Conservation (phyloP, 2,113 vertebrate genomes). For the Anhinga rufa region DNA sequence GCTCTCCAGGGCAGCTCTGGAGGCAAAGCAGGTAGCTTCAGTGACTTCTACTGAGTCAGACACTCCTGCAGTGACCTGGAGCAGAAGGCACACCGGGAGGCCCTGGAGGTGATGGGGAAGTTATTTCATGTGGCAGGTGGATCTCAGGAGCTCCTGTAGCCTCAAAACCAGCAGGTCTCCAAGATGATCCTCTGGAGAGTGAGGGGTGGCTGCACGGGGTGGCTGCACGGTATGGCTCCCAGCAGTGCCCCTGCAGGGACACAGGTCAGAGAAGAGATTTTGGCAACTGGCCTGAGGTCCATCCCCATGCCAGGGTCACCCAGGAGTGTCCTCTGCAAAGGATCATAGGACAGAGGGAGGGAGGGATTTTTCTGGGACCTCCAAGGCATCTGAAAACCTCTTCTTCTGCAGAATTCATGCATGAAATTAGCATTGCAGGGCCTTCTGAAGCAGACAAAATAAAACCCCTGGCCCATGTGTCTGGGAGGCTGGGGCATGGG, state of each 20-base stretch:
- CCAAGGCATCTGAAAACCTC: background rate
- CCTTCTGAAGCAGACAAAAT: background rate
- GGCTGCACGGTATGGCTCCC: background rate
- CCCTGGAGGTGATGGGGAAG: background rate
- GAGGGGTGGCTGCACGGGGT: background rate
- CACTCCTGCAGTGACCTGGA: background rate
- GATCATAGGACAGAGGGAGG: background rate
- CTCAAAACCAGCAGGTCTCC: background rate
- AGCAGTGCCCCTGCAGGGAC: background rate
- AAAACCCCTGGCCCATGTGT: background rate
- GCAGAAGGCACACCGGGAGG: background rate
- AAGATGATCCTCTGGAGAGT: background rate
- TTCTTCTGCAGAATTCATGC: background rate
- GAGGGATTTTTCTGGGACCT: background rate
- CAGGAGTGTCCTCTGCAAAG: background rate
- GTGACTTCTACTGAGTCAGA: background rate
- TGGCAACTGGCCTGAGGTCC: background rate
- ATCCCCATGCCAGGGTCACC: background rate
- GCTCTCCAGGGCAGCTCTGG: background rate
- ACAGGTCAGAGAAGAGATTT: background rate
- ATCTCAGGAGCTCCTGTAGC: background rate
- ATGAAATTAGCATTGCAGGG: background rate
- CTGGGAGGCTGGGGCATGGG: background rate
- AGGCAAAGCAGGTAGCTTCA: background rate
- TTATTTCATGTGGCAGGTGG: background rate